phyloP scores from a whole-genome alignment of 2,113 vertebrate genomes.

The Sylvia atricapilla region DNA sequence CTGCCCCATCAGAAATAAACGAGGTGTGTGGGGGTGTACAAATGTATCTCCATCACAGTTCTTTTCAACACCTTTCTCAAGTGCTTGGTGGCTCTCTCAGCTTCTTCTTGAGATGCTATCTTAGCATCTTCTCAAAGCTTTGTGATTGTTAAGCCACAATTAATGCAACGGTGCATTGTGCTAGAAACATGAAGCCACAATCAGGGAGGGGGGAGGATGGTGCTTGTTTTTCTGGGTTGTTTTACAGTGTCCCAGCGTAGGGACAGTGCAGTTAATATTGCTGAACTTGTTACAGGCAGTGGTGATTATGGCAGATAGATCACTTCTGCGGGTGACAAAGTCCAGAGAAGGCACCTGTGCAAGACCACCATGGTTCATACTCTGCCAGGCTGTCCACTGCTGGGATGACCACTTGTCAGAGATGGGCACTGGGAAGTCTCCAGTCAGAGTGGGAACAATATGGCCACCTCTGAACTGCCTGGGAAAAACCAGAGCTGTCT shows the following conservation, averaged over 20 bases:
- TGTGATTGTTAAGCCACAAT: background rate
- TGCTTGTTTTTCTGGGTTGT: background rate
- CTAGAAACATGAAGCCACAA: background rate
- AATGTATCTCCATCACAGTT: background rate
- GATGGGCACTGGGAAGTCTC: slow-evolving; percentile 2
- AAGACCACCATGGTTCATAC: background rate
- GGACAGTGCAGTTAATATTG: slow-evolving; percentile 34
- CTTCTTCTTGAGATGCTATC: background rate
- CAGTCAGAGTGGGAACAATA: background rate
- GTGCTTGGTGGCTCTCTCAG: background rate
- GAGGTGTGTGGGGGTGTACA: accelerated
- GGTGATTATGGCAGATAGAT: slow-evolving; percentile 56
- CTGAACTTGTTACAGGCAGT: slow-evolving; percentile 60
- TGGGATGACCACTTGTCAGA: background rate
- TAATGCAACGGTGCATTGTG: background rate
- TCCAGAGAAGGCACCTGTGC: slow-evolving; percentile 39
- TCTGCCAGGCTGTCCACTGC: slow-evolving; percentile 29
- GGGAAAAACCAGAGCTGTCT: background rate
- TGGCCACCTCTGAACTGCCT: background rate
- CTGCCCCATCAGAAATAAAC: background rate
- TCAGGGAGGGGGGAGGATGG: background rate
- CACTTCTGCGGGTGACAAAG: slow-evolving; percentile 18
- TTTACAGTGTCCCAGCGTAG: background rate
- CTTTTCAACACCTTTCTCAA: background rate
- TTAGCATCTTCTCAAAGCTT: background rate